A percentile compares a stretch with the other conserved stretches of the same genome.
phyloP scores from a whole-genome alignment of 1,140 invertebrate genomes.

The Pollicipes pollicipes region DNA sequence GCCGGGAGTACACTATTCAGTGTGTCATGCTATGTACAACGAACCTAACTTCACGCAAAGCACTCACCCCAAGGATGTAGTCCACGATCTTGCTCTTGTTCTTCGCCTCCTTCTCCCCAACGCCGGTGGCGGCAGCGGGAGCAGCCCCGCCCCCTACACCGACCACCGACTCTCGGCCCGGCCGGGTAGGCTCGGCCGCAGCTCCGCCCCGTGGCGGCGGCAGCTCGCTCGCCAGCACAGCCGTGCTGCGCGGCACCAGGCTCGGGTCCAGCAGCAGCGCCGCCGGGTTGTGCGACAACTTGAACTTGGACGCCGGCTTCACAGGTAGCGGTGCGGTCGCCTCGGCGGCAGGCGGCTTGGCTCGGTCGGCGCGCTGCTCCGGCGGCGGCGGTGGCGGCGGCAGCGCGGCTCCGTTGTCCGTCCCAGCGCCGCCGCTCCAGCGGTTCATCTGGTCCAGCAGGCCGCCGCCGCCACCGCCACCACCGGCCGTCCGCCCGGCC shows the following conservation, averaged over 20 bases:
- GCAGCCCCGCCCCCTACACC: neutral
- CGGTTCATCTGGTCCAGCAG: too few relatives aligned
- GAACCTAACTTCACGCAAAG: too few relatives aligned
- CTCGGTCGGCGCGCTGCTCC: too few relatives aligned
- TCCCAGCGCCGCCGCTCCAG: too few relatives aligned
- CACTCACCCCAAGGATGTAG: conserved; percentile 8
- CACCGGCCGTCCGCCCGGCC: too few relatives aligned
- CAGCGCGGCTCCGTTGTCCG: too few relatives aligned
- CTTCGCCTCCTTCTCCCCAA: conserved; percentile 6
- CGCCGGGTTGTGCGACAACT: conserved; percentile 7
- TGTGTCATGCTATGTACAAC: too few relatives aligned
- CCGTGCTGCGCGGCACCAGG: neutral
- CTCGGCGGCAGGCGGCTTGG: too few relatives aligned
- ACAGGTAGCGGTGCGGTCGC: too few relatives aligned
- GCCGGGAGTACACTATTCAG: neutral
- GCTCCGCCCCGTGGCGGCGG: neutral
- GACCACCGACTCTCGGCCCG: neutral
- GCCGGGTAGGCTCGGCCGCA: neutral
- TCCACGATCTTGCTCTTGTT: conserved; percentile 1
- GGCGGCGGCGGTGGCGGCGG: too few relatives aligned
- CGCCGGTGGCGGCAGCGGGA: neutral
- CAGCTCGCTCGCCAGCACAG: neutral
- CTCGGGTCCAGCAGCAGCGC: neutral
- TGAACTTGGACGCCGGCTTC: neutral
- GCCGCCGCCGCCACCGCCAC: too few relatives aligned